Base-by-base conservation (phyloP, 2,113 vertebrate genomes). In the Tupaia tana region DNA sequence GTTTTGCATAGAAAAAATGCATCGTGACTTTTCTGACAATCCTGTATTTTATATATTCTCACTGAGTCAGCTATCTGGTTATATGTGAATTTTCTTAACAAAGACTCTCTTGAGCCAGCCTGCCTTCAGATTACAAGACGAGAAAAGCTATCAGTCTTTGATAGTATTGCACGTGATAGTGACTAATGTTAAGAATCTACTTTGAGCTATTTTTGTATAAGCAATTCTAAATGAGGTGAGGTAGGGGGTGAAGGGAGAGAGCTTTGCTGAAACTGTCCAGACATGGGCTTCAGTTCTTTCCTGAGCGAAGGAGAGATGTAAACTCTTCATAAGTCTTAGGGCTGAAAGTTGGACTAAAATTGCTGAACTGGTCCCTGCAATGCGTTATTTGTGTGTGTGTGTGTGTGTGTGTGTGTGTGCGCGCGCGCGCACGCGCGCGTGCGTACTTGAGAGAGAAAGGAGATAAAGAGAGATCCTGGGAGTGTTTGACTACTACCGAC, bases 381-480 rank as follows among this genome's bases (percentile, higher is more conserved):
- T 43, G 43, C 6, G 43, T 43, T 43, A 43, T 43, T 2, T 25
- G 9, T 7, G 25, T 25, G 14, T 3, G 22, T 12, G 43, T 16
- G 43, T n/a, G n/a, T n/a, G n/a, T n/a, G 1, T 20, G 12, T 4
- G 16, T 25, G 27, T 3, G 14, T 3, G 52, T n/a, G n/a, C n/a
- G n/a, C n/a, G n/a, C n/a, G n/a, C n/a, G n/a, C n/a, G n/a, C n/a
- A n/a, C 13, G 6, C 29, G 15, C 29, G 15, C 7, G 3, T 7
- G 3, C 4, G 58, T 24, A 29, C 12, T 0, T 4, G 19, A 54
- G 70, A 54, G 58, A 24, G 31, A 15, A 4, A 63, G 69, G 22
- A 34, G 3, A 54, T 16, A 54, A 54, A 54, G 9, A 1, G 27
- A 34, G 52, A 25, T 15, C 16, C 43, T 27, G 13, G 18, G 16